Conservation (phyloP, 35 echinoderm and acorn worm species). For the Stichopus chloronotus region DNA sequence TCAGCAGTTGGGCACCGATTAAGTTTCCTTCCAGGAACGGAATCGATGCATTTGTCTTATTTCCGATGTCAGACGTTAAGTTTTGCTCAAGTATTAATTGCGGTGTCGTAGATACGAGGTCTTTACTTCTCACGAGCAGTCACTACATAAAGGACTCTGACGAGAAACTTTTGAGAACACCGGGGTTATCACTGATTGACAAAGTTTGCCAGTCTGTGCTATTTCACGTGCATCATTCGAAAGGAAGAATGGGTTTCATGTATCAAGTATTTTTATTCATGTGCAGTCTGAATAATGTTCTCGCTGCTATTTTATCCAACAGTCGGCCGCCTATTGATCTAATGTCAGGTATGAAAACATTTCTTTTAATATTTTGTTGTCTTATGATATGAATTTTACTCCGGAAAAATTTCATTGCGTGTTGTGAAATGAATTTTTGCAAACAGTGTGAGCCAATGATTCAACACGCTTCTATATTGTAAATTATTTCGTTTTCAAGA, state of each 20-base stretch:
- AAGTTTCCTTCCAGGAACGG: background rate
- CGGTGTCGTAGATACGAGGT: background rate
- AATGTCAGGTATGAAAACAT: background rate
- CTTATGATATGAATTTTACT: background rate
- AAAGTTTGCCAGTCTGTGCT: too few species aligned
- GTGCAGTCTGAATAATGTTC: background rate
- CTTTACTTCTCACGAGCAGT: too few species aligned
- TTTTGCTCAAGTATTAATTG: background rate
- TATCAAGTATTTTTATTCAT: background rate
- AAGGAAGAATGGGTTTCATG: background rate
- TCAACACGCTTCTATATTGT: too few species aligned
- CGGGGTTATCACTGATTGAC: too few species aligned
- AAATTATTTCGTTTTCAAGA: too few species aligned
- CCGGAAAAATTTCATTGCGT: too few species aligned
- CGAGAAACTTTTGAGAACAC: too few species aligned
- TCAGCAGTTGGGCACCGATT: background rate
- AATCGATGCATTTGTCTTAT: background rate
- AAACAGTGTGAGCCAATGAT: too few species aligned
- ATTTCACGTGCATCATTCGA: too few species aligned
- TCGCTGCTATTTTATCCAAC: background rate
- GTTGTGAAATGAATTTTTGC: too few species aligned
- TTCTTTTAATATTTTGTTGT: background rate
- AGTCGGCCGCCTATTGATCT: background rate
- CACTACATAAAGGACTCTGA: too few species aligned
- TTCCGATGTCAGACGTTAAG: background rate